A percentile compares a stretch with the other conserved stretches of the same genome.
phyloP scores from a whole-genome alignment of 2,888 invertebrate genomes.

The Agelastica alni region DNA sequence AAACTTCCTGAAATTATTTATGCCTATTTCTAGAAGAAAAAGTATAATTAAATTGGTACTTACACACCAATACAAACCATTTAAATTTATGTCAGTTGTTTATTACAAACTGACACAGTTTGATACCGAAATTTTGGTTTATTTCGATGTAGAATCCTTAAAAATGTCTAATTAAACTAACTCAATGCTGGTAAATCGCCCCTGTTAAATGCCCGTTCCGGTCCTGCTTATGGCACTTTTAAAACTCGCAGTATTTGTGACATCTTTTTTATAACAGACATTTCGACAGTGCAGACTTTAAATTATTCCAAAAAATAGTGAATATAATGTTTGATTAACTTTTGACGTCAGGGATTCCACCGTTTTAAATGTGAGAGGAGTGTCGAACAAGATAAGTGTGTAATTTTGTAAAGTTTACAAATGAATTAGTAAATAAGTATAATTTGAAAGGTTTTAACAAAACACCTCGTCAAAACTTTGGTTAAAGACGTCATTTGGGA shows the following conservation, averaged over 20 bases:
- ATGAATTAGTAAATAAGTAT: slow-evolving; percentile 3
- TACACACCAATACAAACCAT: no score
- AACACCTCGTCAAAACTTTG: not conserved
- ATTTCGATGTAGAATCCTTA: no score
- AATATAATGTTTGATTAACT: slow-evolving; percentile 5
- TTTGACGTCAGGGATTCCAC: not conserved
- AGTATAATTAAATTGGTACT: no score
- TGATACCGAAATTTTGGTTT: no score
- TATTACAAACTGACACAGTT: no score
- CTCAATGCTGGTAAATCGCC: not conserved
- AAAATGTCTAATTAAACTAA: no score
- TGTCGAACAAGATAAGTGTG: not conserved
- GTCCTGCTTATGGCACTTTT: not conserved
- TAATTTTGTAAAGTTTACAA: slow-evolving; percentile 6
- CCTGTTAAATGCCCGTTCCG: not conserved
- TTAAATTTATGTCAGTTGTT: no score
- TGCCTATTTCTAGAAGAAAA: no score
- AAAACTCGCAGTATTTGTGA: not conserved
- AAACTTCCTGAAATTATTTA: no score
- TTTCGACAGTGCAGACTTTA: not conserved
- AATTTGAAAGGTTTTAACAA: not conserved
- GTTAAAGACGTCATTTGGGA: not conserved
- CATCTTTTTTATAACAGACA: not conserved
- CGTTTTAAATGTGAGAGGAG: not conserved
- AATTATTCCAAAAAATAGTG: slow-evolving; percentile 3